A percentile compares a stretch with the other conserved stretches of the same genome.
phyloP scores from a whole-genome alignment of 1,140 invertebrate species.

The Pectinophora gossypiella region DNA sequence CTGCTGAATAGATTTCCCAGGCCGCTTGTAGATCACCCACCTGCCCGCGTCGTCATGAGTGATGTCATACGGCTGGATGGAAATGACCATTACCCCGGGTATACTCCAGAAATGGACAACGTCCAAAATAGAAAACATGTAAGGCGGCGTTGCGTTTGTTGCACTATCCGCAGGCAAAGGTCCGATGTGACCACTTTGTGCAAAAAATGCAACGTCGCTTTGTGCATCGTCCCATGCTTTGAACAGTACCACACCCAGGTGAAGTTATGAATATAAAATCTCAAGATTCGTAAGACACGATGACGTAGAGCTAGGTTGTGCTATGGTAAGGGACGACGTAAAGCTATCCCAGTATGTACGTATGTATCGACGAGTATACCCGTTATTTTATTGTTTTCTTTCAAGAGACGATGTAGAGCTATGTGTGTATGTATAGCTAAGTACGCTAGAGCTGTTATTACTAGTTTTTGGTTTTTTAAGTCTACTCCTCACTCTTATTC shows the following conservation, averaged over 20 bases:
- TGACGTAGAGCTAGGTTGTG: too few species aligned
- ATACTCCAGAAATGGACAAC: neutral
- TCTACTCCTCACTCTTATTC: too few species aligned
- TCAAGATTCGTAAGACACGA: too few species aligned
- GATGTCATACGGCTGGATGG: neutral
- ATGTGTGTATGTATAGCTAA: too few species aligned
- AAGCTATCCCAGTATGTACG: too few species aligned
- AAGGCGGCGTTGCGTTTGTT: neutral
- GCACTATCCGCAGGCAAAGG: neutral
- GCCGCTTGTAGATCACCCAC: neutral
- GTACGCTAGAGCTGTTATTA: too few species aligned
- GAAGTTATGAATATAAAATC: too few species aligned
- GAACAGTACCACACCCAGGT: neutral
- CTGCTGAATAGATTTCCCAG: neutral
- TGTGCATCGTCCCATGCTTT: neutral
- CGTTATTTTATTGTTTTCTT: too few species aligned
- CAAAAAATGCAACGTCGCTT: neutral
- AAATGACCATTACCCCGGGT: neutral
- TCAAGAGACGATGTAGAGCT: too few species aligned
- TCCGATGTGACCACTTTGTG: neutral
- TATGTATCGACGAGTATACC: too few species aligned
- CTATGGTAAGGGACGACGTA: too few species aligned
- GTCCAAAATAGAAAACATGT: neutral
- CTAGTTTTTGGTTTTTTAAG: too few species aligned
- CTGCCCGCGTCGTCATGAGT: neutral